Evolutionary conservation across 2,888 invertebrate genomes (phyloP).

Genomic region (Agonopterix arenella): DNA sequence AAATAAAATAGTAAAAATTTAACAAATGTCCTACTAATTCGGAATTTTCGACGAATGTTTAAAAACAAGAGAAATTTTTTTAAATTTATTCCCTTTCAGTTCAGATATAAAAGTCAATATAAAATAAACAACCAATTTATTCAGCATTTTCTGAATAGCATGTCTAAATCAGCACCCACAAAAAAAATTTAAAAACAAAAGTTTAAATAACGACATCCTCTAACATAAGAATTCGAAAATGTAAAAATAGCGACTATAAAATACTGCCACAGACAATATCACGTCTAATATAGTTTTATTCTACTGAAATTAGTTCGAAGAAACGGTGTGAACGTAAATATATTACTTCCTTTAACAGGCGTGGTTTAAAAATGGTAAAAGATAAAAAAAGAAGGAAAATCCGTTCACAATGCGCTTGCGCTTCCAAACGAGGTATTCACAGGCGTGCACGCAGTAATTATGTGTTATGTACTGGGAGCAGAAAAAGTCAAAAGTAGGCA

Average conservation of each 20-base stretch:
- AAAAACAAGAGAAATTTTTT: no score
- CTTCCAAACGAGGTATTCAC: constrained; percentile 55
- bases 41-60: no score
- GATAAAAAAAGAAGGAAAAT: constrained; percentile 40
- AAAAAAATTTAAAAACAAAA: constrained; percentile 23
- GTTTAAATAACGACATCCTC: constrained; percentile 58
- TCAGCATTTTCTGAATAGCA: no score
- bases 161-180: constrained; percentile 3
- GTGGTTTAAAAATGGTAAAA: constrained; percentile 53
- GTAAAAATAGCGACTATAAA: constrained; percentile 55
- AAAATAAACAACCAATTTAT: no score
- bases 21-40: no score
- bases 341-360: constrained; percentile 57
- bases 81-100: no score
- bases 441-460: constrained; percentile 44
- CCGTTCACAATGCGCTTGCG: constrained; percentile 54
- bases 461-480: constrained; percentile 43
- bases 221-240: constrained; percentile 27
- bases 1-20: no score
- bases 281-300: constrained; percentile 38
- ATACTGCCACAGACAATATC: constrained; percentile 28
- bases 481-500: not conserved
- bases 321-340: constrained; percentile 26
- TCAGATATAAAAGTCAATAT: no score
- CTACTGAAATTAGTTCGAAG: constrained; percentile 58